Evolutionary conservation across 2,797 vertebrate species (phyloP), one percentile per base, ranked within the genome.

Genomic region (Sitta carolinensis): DNA sequence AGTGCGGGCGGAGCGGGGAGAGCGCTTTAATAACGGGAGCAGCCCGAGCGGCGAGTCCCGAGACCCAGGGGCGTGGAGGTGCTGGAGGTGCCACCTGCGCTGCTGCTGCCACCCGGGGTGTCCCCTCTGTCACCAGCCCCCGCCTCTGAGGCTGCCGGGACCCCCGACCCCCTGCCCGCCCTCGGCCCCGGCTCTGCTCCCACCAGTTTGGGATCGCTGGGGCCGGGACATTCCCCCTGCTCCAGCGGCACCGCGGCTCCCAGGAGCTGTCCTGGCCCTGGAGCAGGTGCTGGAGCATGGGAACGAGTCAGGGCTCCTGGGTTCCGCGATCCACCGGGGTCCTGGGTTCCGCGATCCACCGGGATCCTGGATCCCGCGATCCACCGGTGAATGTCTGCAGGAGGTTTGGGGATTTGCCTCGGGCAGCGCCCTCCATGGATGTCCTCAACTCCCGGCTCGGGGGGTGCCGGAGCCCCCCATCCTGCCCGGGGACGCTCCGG

Each of bases 381-480:
- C 68, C 51, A 2, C 7, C n/a, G n/a, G n/a, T n/a, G n/a, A n/a
- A n/a, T n/a, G n/a, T n/a, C n/a, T n/a, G n/a, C n/a, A n/a, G n/a
- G n/a, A n/a, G n/a, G n/a, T n/a, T n/a, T n/a, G n/a, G n/a, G n/a
- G n/a, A 7, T 9, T 21, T 8, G 36, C 43, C 11, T 10, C 13
- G 26, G 16, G 8, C 30, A 23, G 80, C 5, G 4, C 18, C 16
- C 11, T 6, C 26, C 80, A 11, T 0, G 6, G 26, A 10, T 15
- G 18, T 10, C 52, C 68, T 25, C 3, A 2, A 1, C 32, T 10
- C 42, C 7, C 15, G 6, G 3, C 12, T 2, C 32, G 3, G 22
- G 43, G 11, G 43, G 16, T 7, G 8, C 4, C 2, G 2, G 36
- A 20, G 13, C 7, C 30, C 63, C 43, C 51, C 32, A 0, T 13